Base-by-base conservation (phyloP, 1,140 invertebrate species). In the Drosophila bifasciata region DNA sequence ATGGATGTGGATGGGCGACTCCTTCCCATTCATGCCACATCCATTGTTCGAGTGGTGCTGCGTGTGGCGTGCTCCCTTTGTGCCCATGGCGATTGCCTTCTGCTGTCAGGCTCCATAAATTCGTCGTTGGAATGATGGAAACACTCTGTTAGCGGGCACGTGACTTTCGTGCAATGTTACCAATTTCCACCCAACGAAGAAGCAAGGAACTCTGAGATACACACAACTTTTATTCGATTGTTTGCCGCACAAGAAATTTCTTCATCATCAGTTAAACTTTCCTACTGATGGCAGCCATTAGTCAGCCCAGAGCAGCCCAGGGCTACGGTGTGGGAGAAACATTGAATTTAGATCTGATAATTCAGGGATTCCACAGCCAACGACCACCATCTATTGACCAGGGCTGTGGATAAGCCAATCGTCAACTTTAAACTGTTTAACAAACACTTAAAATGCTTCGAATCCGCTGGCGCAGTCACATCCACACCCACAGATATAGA, bases 381-480 rank as follows among this genome's bases (percentile, higher is more conserved):
- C 28, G 8, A 9, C 28, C 28, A 3, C 28, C 28, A 28, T 63
- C 62, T 45, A 50, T 50, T 11, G 59, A 63, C 43, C 36, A 11
- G 59, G 59, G n/a, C 49, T 17, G 43, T 36, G 32, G 11, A 36
- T 36, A 36, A n/a, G 49, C 62, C 64, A 68, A 68, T 68, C 40
- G 8, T 6, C 59, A 80, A 77, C 63, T 85, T 85, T 85, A 76
- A 80, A 85, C 67, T 86, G 81, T 79, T 86, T 70, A 86, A 80
- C 86, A 63, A 85, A 86, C 80, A 85, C 80, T 80, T 85, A 53
- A 76, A 86, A 48, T 56, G 61, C 59, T 73, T 46, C 50, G 71
- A 77, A 69, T 69, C 55, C 75, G 23, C 28, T 56, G 36, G 46
- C 41, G 41, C 53, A 60, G 17, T 25, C 51, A 58, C 44, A 64